Conservation (phyloP, 2,888 invertebrate genomes). For the Gastracanthus pulcherrimus region DNA sequence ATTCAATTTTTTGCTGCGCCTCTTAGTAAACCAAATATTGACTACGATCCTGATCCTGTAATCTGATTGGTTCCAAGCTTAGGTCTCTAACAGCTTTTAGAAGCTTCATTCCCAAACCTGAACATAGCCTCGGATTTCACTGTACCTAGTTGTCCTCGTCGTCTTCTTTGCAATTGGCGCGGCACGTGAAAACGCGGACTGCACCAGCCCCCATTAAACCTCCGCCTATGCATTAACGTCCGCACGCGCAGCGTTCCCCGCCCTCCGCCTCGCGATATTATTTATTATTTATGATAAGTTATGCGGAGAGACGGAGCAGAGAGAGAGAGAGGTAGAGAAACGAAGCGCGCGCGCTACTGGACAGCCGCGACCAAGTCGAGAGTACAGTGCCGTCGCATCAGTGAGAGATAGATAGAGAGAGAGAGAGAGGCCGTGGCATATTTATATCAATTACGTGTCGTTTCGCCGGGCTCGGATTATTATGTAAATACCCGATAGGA, state of each 20-base stretch:
- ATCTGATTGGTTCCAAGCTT: too few relatives aligned
- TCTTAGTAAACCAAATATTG: too few relatives aligned
- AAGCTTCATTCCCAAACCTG: too few relatives aligned
- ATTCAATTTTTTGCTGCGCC: too few relatives aligned
- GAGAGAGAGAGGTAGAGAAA: background rate
- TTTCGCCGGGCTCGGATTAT: constrained; percentile 73
- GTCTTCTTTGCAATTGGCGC: background rate
- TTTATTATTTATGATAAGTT: constrained; percentile 77
- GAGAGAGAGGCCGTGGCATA: constrained; percentile 73
- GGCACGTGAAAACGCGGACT: background rate
- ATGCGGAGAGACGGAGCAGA: constrained; percentile 66
- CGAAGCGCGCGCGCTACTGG: background rate
- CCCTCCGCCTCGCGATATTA: constrained; percentile 71
- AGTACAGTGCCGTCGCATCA: background rate
- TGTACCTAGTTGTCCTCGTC: too few relatives aligned
- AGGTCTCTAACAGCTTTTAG: too few relatives aligned
- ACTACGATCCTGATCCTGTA: too few relatives aligned
- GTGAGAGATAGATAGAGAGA: too few relatives aligned
- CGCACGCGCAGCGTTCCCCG: constrained; percentile 68
- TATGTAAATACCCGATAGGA: constrained; percentile 71
- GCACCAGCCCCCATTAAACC: constrained; percentile 25
- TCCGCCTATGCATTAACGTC: constrained; percentile 68
- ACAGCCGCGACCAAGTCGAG: background rate
- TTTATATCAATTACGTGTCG: constrained; percentile 77
- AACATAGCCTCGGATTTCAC: too few relatives aligned